Evolutionary conservation across 2,888 invertebrate species (phyloP).

Genomic region (Eristalis tenax): DNA sequence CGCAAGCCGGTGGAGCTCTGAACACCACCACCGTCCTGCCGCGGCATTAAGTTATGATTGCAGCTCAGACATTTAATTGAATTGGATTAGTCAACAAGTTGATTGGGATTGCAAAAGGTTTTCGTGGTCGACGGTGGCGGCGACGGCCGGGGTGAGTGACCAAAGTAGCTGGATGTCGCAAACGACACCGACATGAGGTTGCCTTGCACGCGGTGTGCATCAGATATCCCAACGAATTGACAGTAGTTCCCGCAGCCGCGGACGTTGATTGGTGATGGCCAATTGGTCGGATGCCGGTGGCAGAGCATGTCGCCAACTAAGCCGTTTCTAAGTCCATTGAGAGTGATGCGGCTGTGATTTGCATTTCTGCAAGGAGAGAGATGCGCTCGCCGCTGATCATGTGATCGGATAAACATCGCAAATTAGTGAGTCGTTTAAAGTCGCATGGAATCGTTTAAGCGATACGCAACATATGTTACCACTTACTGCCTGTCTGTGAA

Average conservation of each 20-base stretch:
- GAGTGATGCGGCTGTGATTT: not conserved
- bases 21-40: not conserved
- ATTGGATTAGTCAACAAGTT: conserved; percentile 11
- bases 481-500: not conserved
- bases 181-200: not conserved
- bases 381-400: not conserved
- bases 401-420: not conserved
- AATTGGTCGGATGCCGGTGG: not conserved
- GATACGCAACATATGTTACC: not conserved
- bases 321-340: not conserved
- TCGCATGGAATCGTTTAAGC: not conserved
- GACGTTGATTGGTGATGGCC: not conserved
- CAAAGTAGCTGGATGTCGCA: not conserved
- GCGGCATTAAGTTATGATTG: not conserved
- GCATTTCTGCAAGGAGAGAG: not conserved
- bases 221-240: too few relatives aligned
- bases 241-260: too few relatives aligned
- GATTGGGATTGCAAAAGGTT: not conserved
- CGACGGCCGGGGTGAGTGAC: too few relatives aligned
- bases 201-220: too few relatives aligned
- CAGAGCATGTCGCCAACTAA: not conserved
- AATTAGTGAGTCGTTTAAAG: not conserved
- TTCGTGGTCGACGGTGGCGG: not conserved
- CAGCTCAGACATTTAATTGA: conserved; percentile 14
- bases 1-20: conserved; percentile 3